phyloP scores from a whole-genome alignment of 2,113 vertebrate species.

The Megaceryle maxima region DNA sequence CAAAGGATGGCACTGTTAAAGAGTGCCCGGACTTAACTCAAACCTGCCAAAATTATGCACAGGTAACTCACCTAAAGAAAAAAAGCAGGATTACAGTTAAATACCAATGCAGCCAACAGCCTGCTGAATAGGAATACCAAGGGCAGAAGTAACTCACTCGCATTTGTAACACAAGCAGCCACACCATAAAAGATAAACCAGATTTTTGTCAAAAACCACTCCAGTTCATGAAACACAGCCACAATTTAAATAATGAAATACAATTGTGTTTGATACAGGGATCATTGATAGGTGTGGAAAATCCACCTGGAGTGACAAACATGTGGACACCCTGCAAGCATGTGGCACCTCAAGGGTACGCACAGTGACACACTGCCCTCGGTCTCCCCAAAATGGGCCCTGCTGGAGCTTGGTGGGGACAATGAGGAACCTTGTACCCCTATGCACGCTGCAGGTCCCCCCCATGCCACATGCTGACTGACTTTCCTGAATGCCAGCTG shows the following conservation, averaged over 20 bases:
- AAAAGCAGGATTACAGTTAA: background rate
- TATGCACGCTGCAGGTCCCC: rapidly evolving
- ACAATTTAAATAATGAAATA: background rate
- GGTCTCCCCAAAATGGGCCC: rapidly evolving
- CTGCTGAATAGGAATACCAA: background rate
- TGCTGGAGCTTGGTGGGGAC: rapidly evolving
- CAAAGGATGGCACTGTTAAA: rapidly evolving
- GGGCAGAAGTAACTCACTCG: background rate
- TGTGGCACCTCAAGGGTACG: rapidly evolving
- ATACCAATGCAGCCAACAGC: background rate
- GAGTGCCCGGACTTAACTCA: background rate
- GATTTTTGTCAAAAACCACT: background rate
- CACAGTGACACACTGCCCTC: rapidly evolving
- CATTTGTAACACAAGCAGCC: background rate
- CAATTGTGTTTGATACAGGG: rapidly evolving
- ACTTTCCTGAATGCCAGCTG: background rate
- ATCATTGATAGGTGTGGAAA: rapidly evolving
- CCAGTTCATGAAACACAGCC: background rate
- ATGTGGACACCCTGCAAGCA: rapidly evolving
- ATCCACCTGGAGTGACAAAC: rapidly evolving
- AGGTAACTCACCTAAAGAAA: background rate
- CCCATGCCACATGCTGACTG: rapidly evolving
- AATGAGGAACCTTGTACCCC: rapidly evolving
- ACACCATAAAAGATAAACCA: background rate
- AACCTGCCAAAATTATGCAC: rapidly evolving